Evolutionary conservation across 2,888 invertebrate species (phyloP).

Genomic region (Megamerina dolium): DNA sequence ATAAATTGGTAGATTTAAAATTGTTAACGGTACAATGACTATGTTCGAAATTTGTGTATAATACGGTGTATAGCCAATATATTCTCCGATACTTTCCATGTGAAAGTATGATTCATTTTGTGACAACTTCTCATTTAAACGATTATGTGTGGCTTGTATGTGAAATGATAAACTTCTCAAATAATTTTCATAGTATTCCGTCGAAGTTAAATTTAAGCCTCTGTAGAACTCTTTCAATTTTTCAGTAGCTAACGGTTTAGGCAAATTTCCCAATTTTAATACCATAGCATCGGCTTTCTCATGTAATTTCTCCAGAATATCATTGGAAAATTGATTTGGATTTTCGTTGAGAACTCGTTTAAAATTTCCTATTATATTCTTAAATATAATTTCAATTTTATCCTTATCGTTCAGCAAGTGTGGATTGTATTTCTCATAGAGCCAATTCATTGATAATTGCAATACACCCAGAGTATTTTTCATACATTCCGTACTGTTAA

Average conservation of each 20-base stretch:
- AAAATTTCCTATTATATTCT: constrained; percentile 17
- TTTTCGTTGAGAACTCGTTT: constrained; percentile 16
- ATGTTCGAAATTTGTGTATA: constrained; percentile 19
- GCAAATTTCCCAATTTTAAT: constrained; percentile 23
- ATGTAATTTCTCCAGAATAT: constrained; percentile 15
- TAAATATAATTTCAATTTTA: constrained; percentile 15
- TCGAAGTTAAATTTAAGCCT: constrained; percentile 3
- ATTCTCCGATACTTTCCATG: constrained; percentile 12
- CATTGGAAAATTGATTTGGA: constrained; percentile 15
- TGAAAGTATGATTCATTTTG: constrained; percentile 9
- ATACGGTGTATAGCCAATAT: constrained; percentile 21
- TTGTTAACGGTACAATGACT: constrained; percentile 19
- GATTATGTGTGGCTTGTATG: constrained; percentile 5
- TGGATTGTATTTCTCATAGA: constrained; percentile 16
- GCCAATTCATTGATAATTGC: constrained; percentile 25
- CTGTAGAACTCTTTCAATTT: constrained; percentile 18
- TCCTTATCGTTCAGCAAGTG: constrained; percentile 11
- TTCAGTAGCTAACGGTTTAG: constrained; percentile 11
- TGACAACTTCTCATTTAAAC: constrained; percentile 1
- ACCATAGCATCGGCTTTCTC: constrained; percentile 21
- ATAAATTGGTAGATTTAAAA: constrained; percentile 23
- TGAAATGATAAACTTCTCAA: constrained; percentile 17
- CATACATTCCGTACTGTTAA: constrained; percentile 18
- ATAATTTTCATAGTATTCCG: constrained; percentile 20
- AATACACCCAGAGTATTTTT: constrained; percentile 16